phyloP scores from a whole-genome alignment of 92 coral and sea anemone species.

The Palythoa grandis region DNA sequence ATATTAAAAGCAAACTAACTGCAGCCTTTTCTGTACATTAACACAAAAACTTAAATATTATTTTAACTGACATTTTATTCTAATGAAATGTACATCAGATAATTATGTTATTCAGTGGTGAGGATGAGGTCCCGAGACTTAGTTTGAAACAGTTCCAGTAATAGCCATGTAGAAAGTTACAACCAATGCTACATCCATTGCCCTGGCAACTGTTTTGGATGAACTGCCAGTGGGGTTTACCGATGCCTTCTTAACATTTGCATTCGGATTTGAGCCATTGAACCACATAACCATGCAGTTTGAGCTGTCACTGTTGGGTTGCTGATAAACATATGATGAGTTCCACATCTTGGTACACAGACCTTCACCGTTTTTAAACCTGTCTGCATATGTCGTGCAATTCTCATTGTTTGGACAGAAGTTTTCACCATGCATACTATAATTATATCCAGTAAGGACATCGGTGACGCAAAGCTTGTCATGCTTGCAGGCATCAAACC shows the following conservation, averaged over 20 bases:
- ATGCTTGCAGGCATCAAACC: conserved; percentile 89
- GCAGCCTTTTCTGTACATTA: too few relatives aligned
- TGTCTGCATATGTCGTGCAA: conserved; percentile 76
- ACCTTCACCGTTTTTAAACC: conserved; percentile 76
- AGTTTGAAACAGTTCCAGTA: not conserved
- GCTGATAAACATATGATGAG: conserved; percentile 77
- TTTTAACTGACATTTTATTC: too few relatives aligned
- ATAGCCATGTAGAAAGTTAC: not conserved
- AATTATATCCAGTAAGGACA: conserved; percentile 74
- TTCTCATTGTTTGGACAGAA: conserved; percentile 70
- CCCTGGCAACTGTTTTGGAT: not conserved
- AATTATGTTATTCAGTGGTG: too few relatives aligned
- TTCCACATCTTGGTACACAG: conserved; percentile 96
- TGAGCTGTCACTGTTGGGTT: conserved; percentile 60
- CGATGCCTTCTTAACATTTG: conserved; percentile 39
- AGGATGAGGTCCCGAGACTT: not conserved
- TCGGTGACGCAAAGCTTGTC: conserved; percentile 90
- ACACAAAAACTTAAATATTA: too few relatives aligned
- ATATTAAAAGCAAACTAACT: too few relatives aligned
- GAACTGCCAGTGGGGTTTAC: not conserved
- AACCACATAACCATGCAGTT: conserved; percentile 87
- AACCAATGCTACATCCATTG: not conserved
- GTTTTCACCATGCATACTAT: conserved; percentile 62
- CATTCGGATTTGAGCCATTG: conserved; percentile 66
- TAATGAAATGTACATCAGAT: too few relatives aligned